Evolutionary conservation across 2,113 vertebrate genomes (phyloP), one percentile per base, ranked within the genome.

Genomic region (Bombycilla garrulus): DNA sequence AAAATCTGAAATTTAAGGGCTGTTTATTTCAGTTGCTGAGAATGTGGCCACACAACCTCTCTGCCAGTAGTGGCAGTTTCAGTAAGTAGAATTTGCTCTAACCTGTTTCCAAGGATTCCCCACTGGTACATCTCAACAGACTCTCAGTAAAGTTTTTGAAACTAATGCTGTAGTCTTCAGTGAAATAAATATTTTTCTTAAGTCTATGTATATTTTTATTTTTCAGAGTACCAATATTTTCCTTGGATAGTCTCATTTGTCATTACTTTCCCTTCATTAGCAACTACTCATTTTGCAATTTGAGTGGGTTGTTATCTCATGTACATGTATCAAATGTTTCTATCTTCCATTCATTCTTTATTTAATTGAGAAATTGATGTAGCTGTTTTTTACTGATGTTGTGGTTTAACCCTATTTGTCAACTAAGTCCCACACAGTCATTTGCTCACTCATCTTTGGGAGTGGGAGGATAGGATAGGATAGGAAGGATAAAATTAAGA

Each of bases 311-410:
- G 19, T 5, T 56, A 48, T 62, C 15, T 53, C 24, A 14, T 35
- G 20, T 10, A 10, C 5, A 3, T 0, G 0, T 31, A 29, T n/a
- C 35, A 54, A n/a, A 45, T 62, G 6, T 4, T 83, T 83, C 47
- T 66, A 54, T 80, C 57, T 64, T 73, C 15, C 33, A 33, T n/a
- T 15, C 21, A 71, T 58, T 86, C 73, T 64, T 69, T 45, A 33
- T 56, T 60, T 65, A 31, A 38, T 6, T 44, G 29, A 76, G 33
- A 81, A 54, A 84, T 20, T 35, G 3, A 36, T 80, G 18, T 13
- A 36, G 35, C 15, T 67, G 3, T 21, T 38, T 93, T 62, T 71
- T 35, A 19, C 4, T 6, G 24, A 35, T 71, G 9, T 29, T 48
- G 16, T 45, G 6, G 14, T 65, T 72, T 47, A 85, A 79, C 38